Evolutionary conservation across 1,140 invertebrate genomes (phyloP).

Genomic region (Pseudomyrmex cubaensis): DNA sequence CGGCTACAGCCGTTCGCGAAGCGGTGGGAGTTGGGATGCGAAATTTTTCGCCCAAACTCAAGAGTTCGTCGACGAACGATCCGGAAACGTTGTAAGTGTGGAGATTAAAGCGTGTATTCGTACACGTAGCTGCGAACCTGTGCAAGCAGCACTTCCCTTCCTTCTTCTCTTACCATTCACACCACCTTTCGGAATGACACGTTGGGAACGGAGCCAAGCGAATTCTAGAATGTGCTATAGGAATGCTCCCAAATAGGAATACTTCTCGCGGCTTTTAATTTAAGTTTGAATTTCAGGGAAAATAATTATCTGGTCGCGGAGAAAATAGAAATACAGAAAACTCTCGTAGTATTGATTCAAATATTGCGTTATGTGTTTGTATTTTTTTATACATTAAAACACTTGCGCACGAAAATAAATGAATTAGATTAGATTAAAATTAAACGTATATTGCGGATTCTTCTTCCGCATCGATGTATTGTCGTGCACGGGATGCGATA

Average conservation of each 20-base stretch:
- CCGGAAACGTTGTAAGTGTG: constrained; percentile 63
- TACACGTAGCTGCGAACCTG: constrained; percentile 60
- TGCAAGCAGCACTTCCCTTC: constrained; percentile 37
- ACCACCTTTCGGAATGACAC: constrained; percentile 57
- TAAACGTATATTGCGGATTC: too few species aligned
- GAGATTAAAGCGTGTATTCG: constrained; percentile 63
- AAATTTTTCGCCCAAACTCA: constrained; percentile 67
- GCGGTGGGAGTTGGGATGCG: constrained; percentile 63
- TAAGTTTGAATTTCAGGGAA: constrained; percentile 55
- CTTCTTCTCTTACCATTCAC: constrained; percentile 48
- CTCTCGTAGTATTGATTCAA: neutral
- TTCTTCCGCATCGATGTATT: too few species aligned
- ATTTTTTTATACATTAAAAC: too few species aligned
- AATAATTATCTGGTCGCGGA: constrained; percentile 38
- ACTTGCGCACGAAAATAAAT: too few species aligned
- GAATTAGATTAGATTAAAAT: too few species aligned
- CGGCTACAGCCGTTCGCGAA: constrained; percentile 49
- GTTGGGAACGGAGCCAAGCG: constrained; percentile 55
- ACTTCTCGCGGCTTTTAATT: constrained; percentile 53
- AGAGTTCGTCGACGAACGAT: constrained; percentile 76
- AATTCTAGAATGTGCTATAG: constrained; percentile 30
- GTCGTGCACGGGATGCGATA: too few species aligned
- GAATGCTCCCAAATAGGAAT: constrained; percentile 49
- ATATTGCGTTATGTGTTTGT: too few species aligned
- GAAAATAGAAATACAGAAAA: neutral